Evolutionary conservation across 1,140 invertebrate genomes (phyloP), one percentile per base, ranked within the genome.

Genomic region (Coelopa frigida): DNA sequence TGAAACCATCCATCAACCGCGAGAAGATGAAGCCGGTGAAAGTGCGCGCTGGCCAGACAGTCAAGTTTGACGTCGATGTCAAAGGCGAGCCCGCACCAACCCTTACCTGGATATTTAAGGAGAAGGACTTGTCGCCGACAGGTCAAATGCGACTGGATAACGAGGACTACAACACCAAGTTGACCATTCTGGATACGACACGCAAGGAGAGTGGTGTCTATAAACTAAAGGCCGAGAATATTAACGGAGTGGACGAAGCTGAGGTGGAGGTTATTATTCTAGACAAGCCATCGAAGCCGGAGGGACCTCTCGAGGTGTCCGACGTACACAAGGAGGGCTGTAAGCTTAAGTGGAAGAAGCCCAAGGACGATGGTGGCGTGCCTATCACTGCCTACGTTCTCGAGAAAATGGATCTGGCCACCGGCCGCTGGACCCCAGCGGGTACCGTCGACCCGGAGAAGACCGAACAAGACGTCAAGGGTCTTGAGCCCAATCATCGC

Each of bases 311-410:
- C 1, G 89, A 94, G 68, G 89, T 95, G 4, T 80, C 78, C 0
- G 91, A 97, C 65, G 80, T 98, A 0, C 89, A 94, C 61, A 96
- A 95, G 48, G 93, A 97, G 61, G 89, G 90, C 21, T 93, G 89
- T 61, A 98, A 93, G 61, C 73, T 99, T 5, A 85, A 87, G 54
- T 99, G 96, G 96, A 88, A 89, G 14, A 89, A 90, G 60, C 90
- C 94, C 7, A 89, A 87, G 68, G 94, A 98, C 67, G 92, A 96
- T 57, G 95, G 95, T 46, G 94, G 93, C 36, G 72, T 94, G 24
- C 94, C 94, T 5, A 76, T 98, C 37, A 86, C 85, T 21, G 83
- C 85, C 10, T 98, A 93, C 64, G 72, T 93, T 12, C 73, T 98
- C 45, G 95, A 98, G 71, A 95, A 95, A 74, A 89, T 93, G 83